A percentile compares a stretch with the other conserved stretches of the same genome.
Conservation (phyloP, 2,113 vertebrate species). For the Engraulis encrasicolus region DNA sequence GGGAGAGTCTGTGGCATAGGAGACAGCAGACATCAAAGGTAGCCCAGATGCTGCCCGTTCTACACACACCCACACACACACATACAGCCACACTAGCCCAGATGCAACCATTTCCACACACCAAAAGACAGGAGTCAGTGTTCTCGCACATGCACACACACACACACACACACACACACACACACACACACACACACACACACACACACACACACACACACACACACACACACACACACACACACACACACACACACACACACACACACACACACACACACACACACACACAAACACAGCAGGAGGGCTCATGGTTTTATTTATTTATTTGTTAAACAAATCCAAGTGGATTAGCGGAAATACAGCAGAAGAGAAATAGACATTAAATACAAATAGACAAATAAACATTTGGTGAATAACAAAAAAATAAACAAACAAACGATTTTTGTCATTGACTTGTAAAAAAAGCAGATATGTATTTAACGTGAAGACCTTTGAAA, state of each 20-base stretch:
- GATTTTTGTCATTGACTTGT: no score
- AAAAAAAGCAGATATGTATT: no score
- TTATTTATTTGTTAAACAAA: no score
- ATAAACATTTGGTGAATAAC: no score
- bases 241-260: not conserved
- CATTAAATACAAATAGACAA: no score
- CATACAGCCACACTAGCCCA: not conserved
- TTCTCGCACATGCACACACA: not conserved
- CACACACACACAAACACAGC: not conserved
- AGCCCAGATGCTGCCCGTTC: not conserved
- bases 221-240: not conserved
- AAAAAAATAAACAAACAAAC: no score
- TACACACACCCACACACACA: not conserved
- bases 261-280: slow-evolving; percentile 1
- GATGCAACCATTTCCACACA: slow-evolving; percentile 10
- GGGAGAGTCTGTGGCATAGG: no score
- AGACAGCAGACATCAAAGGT: not conserved
- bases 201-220: slow-evolving; percentile 6
- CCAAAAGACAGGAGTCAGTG: no score
- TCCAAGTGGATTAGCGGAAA: no score
- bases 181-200: slow-evolving; percentile 4
- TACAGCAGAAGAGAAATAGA: no score
- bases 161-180: not conserved
- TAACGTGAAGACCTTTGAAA: no score
- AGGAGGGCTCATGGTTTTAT: not conserved